Conservation (phyloP, 2,113 vertebrate species). For the Triplophysa tibetana region DNA sequence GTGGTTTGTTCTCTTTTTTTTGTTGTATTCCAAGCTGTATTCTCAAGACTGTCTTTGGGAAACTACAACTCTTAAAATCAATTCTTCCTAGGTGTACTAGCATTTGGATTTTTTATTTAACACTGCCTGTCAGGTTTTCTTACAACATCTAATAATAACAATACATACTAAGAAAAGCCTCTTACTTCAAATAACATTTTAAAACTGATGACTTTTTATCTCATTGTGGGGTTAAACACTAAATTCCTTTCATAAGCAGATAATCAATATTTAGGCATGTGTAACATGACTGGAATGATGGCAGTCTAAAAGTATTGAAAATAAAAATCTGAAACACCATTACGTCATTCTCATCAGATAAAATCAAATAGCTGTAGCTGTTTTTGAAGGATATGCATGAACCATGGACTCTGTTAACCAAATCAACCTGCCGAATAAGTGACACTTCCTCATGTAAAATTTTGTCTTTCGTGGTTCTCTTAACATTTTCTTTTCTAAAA, state of each 20-base stretch:
- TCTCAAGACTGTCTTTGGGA: not conserved
- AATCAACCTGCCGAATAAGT: not conserved
- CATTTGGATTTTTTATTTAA: not conserved
- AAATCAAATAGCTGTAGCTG: constrained; percentile 16
- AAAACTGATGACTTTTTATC: not conserved
- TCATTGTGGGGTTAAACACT: not conserved
- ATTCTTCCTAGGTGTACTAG: no score
- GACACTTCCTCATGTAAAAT: not conserved
- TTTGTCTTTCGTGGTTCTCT: not conserved
- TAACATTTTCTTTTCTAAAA: not conserved
- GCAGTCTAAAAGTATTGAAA: constrained; percentile 4
- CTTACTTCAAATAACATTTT: not conserved
- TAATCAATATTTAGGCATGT: not conserved
- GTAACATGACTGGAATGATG: not conserved
- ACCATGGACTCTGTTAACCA: not conserved
- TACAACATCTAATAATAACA: not conserved
- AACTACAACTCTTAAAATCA: not conserved
- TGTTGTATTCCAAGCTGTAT: not conserved
- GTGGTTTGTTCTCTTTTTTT: no score
- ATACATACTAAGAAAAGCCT: not conserved
- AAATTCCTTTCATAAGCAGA: no score
- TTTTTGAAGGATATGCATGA: not conserved
- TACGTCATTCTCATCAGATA: not conserved
- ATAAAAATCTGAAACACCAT: not conserved
- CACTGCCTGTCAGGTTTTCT: not conserved